Percentiles rank a stretch among this genome's conserved stretches.
These are phyloP conservation scores for Porites lutea DNA, from an alignment of 64 coral and sea anemone genomes.

Conservation along the genomic window DNA sequence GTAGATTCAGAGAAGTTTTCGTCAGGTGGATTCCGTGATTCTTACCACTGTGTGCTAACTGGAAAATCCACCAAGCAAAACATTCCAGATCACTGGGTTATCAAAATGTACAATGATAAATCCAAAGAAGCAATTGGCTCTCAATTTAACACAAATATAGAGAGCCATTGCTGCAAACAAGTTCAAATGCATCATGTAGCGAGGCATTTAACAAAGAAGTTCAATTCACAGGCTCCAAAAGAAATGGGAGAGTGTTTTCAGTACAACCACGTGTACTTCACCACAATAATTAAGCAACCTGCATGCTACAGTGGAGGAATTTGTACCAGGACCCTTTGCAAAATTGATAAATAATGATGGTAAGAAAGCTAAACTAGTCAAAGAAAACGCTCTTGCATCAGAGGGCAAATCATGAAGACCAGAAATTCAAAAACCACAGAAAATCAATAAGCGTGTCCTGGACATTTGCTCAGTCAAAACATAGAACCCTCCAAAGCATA, in stretches of 20 bases:
- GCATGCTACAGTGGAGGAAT: slow-evolving; percentile 90
- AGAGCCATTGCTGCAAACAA: slow-evolving; percentile 78
- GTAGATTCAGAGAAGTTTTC: slow-evolving; percentile 67
- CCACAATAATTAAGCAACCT: slow-evolving; percentile 56
- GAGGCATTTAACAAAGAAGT: slow-evolving; percentile 71
- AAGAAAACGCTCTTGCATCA: no score
- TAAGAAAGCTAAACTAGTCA: background rate
- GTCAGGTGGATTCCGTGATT: slow-evolving; percentile 75
- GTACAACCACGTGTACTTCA: slow-evolving; percentile 81
- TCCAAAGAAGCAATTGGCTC: slow-evolving; percentile 53
- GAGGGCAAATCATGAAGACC: no score
- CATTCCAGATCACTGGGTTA: slow-evolving; percentile 65
- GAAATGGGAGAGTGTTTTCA: slow-evolving; percentile 75
- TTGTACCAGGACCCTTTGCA: slow-evolving; percentile 70
- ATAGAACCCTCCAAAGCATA: no score
- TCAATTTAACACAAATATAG: slow-evolving; percentile 66
- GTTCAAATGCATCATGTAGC: slow-evolving; percentile 83
- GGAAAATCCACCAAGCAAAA: slow-evolving; percentile 38
- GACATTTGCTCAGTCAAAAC: no score
- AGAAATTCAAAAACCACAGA: no score
- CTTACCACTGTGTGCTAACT: slow-evolving; percentile 51
- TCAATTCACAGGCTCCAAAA: slow-evolving; percentile 62
- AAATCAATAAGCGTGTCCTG: no score
- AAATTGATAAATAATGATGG: slow-evolving; percentile 90
- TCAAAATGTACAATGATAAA: slow-evolving; percentile 82